Base-by-base conservation (phyloP, 2,113 vertebrate species). In the Gyps fulvus region DNA sequence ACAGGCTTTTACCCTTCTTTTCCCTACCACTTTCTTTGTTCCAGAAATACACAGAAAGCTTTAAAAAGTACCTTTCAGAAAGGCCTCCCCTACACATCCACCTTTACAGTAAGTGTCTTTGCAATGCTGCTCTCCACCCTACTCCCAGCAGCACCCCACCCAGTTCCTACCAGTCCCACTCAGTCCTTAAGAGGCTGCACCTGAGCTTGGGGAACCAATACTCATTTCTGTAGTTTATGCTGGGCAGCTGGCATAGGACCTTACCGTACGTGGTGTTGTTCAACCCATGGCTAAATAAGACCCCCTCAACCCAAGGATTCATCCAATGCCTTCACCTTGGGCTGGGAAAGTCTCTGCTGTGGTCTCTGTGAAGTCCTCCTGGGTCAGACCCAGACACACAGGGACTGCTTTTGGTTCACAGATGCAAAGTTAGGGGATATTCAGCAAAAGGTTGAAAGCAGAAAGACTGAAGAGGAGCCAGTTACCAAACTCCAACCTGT, bases 11-110 rank as follows among this genome's bases (percentile, higher is more conserved):
- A 89, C 58, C 61, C 93, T 83, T 19, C 27, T 34, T 89, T 86
- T 83, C 62, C 9, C 13, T 79, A 71, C 83, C 13, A 26, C 27
- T 62, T 83, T 40, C 58, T 96, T 98, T 97, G 94, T 97, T 95
- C 93, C 87, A 92, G 61, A 95, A 95, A 96, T 3, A 43, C 4
- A 12, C 0, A 69, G 55, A 92, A 71, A 80, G 63, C 32, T 77
- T 65, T 13, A 14, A 76, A 91, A 97, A 96, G 66, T 94, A 40
- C 31, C 77, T 95, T 95, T 54, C 31, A 26, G 59, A 49, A 42
- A 32, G 57, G 69, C 36, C 36, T 57, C 52, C 47, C 31, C 42
- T 23, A 57, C 55, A 7, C 61, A 58, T 62, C 34, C 59, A 97
- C 94, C 90, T 95, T 80, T 40, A 8, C 47, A 10, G 26, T 6